Evolutionary conservation across 1,140 invertebrate genomes (phyloP), one percentile per base, ranked within the genome.

Genomic region (Aphaenogaster floridana): DNA sequence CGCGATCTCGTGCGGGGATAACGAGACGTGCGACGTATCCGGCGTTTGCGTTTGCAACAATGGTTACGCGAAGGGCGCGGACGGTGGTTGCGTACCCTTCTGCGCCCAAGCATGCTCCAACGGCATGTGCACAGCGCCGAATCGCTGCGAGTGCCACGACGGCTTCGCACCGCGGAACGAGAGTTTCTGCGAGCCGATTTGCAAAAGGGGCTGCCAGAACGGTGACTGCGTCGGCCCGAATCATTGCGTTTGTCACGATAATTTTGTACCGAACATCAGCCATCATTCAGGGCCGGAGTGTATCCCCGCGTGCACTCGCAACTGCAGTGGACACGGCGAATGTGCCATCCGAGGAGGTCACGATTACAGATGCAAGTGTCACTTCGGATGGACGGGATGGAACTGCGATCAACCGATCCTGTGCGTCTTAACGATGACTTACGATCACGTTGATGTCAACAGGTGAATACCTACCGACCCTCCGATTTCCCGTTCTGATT

Each of bases 171-270:
- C n/a, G 1, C 34, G 2, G n/a, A 86, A 89, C 48, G 88, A 88
- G 7, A 76, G 4, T 2, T 1, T 7, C 3, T 87, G 86, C 64
- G 81, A 90, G 54, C 90, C 93, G 4, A 66, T 83, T 8, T 94
- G 93, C 71, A 48, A 81, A 1, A 72, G 84, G 2, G 80, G 54
- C 11, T 95, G 94, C 57, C 71, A 86, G 0, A 92, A 94, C 78
- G 92, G 91, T 1, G 59, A 89, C 8, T 95, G 94, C 61, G 45
- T 93, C 7, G 90, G 86, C 0, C 93, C 94, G 1, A 77, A 94
- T 57, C 68, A 78, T 5, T 95, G 94, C 61, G 57, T 79, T 1
- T 95, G 94, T 61, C 42, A 91, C 42, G 52, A 86, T 0, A 54
- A 83, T 13, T 93, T 89, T 42, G 2, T 89, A 7, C 13, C n/a